phyloP scores from a whole-genome alignment of 2,113 vertebrate genomes.

The Pelecanoides urinatrix region DNA sequence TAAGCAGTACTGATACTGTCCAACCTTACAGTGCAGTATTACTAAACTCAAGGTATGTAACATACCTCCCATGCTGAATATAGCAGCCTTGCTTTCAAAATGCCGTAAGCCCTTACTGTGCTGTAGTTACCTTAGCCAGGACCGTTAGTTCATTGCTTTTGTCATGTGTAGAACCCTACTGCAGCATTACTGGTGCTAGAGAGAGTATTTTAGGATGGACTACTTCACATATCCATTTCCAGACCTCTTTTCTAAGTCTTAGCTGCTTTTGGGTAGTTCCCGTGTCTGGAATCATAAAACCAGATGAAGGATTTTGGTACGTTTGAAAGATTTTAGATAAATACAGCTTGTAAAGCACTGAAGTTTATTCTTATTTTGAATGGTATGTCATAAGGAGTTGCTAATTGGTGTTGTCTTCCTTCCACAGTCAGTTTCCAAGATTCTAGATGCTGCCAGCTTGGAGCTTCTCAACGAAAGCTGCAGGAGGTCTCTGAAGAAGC shows the following conservation, averaged over 20 bases:
- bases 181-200: not conserved
- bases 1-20: not conserved
- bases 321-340: not conserved
- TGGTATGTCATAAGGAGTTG: not conserved
- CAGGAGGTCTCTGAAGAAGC: conserved; percentile 92
- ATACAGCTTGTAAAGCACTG: not conserved
- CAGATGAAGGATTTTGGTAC: not conserved
- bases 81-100: not conserved
- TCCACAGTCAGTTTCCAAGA: conserved; percentile 83
- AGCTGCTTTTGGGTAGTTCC: not conserved
- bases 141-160: not conserved
- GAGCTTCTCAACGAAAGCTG: conserved; percentile 90
- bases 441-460: conserved; percentile 90
- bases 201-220: not conserved
- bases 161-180: not conserved
- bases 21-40: not conserved
- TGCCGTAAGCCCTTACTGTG: not conserved
- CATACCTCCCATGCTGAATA: not conserved
- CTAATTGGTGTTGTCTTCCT: not conserved
- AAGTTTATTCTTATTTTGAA: not conserved
- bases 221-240: not conserved
- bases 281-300: not conserved
- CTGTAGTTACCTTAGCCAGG: not conserved
- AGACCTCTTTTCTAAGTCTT: not conserved
- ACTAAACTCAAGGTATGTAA: not conserved